Conservation (phyloP, 2,888 invertebrate species). For the Rosalia funebris region DNA sequence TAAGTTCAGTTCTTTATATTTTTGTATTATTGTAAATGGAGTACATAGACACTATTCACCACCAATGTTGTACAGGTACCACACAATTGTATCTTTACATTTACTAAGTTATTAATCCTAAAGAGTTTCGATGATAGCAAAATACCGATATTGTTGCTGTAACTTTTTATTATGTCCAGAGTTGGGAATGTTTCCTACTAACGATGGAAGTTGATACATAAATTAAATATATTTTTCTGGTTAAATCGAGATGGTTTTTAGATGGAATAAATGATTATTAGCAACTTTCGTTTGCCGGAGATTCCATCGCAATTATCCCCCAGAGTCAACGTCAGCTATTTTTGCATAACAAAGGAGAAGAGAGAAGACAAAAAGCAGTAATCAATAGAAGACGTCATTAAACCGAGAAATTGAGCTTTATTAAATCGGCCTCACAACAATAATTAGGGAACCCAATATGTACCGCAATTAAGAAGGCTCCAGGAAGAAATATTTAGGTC, state of each 20-base stretch:
- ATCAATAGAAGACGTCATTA: slow-evolving; percentile 49
- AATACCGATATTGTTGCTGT: too few relatives aligned
- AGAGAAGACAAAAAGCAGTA: slow-evolving; percentile 43
- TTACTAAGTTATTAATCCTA: too few relatives aligned
- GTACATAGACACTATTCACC: too few relatives aligned
- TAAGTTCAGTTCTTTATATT: too few relatives aligned
- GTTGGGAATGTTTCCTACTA: too few relatives aligned
- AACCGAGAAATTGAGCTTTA: slow-evolving; percentile 46
- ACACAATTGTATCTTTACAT: too few relatives aligned
- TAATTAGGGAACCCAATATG: slow-evolving; percentile 51
- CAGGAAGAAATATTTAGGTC: slow-evolving; percentile 43
- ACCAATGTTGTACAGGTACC: too few relatives aligned
- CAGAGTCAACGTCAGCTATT: slow-evolving; percentile 36
- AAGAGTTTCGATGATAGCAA: too few relatives aligned
- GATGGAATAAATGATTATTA: slow-evolving; percentile 30
- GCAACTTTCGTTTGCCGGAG: slow-evolving; percentile 26
- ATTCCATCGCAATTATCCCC: slow-evolving; percentile 27
- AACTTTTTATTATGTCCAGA: too few relatives aligned
- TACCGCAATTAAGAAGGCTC: slow-evolving; percentile 45
- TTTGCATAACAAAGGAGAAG: slow-evolving; percentile 45
- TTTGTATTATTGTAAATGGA: too few relatives aligned
- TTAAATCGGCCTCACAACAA: slow-evolving; percentile 45
- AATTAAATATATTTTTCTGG: slow-evolving; percentile 11
- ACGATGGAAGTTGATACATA: too few relatives aligned
- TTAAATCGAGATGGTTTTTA: slow-evolving; percentile 11